These are phyloP conservation scores for Acanthisitta chloris DNA, from an alignment of 2,113 vertebrate species.

Conservation along the genomic window DNA sequence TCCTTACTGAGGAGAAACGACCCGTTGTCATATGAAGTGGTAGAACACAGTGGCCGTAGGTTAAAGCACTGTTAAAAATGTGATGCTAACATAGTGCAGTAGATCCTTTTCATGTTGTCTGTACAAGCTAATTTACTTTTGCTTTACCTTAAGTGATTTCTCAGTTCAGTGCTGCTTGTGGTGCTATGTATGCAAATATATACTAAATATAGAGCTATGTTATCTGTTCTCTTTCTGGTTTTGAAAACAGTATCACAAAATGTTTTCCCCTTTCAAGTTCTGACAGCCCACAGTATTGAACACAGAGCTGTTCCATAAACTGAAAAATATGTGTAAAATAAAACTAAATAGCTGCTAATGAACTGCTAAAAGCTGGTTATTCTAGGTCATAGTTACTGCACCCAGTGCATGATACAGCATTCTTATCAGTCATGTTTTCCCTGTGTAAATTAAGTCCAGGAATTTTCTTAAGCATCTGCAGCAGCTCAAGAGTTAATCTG, in stretches of 20 bases:
- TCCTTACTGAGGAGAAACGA: neutral
- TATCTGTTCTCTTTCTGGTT: neutral
- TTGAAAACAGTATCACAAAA: neutral
- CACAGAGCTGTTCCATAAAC: neutral
- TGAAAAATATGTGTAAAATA: neutral
- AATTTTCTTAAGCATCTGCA: neutral
- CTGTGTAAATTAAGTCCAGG: neutral
- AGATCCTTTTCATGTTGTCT: neutral
- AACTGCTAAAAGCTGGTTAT: constrained; percentile 45
- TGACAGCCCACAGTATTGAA: neutral
- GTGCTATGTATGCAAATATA: too few relatives aligned
- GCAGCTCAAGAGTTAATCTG: neutral
- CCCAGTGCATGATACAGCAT: neutral
- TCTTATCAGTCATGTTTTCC: neutral
- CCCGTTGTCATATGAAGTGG: neutral
- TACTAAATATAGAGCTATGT: neutral
- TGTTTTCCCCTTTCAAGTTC: neutral
- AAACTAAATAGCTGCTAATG: constrained; percentile 18
- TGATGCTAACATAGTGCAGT: neutral
- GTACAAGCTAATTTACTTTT: neutral
- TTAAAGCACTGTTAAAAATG: neutral
- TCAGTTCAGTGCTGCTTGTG: neutral
- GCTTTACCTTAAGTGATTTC: neutral
- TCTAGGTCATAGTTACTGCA: neutral
- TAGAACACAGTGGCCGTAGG: neutral